A percentile compares a stretch with the other conserved stretches of the same genome.
These are phyloP conservation scores for Azemiops feae DNA, from an alignment of 2,113 vertebrate species.

Conservation along the genomic window DNA sequence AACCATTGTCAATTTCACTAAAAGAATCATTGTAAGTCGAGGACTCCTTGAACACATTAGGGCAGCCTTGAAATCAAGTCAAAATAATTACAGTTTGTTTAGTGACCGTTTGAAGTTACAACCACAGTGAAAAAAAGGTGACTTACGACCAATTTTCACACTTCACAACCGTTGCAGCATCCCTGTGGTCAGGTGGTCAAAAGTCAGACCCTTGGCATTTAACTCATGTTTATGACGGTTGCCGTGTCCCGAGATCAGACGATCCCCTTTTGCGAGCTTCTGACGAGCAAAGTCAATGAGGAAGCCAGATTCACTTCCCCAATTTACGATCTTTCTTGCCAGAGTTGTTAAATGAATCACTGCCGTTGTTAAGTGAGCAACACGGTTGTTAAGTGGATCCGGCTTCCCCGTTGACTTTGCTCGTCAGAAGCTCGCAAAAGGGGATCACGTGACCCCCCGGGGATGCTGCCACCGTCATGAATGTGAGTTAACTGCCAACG, in stretches of 20 bases:
- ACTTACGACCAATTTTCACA: neutral
- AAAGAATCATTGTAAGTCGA: no score
- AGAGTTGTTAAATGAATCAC: rapidly evolving
- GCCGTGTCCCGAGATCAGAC: neutral
- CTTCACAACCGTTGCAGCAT: neutral
- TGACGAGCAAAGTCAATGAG: neutral
- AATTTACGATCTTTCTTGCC: neutral
- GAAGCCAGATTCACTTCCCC: neutral
- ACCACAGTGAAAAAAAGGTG: neutral
- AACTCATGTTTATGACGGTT: neutral
- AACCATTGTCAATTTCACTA: no score
- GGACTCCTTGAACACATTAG: neutral
- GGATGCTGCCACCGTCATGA: neutral
- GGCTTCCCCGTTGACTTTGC: neutral
- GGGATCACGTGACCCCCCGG: neutral
- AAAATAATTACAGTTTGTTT: neutral
- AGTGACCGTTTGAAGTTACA: neutral
- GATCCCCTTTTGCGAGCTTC: neutral
- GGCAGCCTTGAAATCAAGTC: neutral
- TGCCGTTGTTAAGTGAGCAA: neutral
- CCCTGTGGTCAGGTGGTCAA: neutral
- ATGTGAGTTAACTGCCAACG: neutral
- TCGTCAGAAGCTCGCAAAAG: neutral
- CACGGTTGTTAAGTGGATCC: neutral
- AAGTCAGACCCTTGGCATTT: neutral